These are phyloP conservation scores for Ficedula albicollis DNA, from an alignment of 2,797 vertebrate species.

Conservation along the genomic window DNA sequence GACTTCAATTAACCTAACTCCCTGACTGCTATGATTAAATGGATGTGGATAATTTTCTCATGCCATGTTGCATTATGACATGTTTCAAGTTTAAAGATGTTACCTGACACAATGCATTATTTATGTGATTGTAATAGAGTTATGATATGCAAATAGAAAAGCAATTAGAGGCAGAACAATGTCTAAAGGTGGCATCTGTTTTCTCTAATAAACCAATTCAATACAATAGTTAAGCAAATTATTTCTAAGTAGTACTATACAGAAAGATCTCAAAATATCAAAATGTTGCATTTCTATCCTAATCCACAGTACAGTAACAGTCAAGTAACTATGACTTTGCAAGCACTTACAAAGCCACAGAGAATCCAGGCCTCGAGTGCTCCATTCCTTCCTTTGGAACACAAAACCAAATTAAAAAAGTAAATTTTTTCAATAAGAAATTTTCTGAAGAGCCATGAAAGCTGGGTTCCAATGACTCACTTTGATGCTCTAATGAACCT, in stretches of 20 bases:
- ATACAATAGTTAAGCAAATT: background rate
- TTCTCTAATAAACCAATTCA: background rate
- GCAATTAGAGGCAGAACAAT: background rate
- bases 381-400: background rate
- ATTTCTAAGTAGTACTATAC: background rate
- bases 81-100: background rate
- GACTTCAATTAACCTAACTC: background rate
- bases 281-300: background rate
- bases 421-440: background rate
- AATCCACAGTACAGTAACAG: background rate
- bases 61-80: background rate
- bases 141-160: background rate
- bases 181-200: background rate
- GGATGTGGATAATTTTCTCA: background rate
- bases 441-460: background rate
- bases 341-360: background rate
- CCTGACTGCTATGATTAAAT: background rate
- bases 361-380: background rate
- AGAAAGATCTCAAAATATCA: background rate
- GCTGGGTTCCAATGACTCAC: background rate
- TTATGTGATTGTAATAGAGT: background rate
- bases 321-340: background rate
- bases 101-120: background rate
- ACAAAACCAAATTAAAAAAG: background rate
- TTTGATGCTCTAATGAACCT: background rate